Evolutionary conservation across 2,888 invertebrate genomes (phyloP).

Genomic region (Tyria jacobaeae): DNA sequence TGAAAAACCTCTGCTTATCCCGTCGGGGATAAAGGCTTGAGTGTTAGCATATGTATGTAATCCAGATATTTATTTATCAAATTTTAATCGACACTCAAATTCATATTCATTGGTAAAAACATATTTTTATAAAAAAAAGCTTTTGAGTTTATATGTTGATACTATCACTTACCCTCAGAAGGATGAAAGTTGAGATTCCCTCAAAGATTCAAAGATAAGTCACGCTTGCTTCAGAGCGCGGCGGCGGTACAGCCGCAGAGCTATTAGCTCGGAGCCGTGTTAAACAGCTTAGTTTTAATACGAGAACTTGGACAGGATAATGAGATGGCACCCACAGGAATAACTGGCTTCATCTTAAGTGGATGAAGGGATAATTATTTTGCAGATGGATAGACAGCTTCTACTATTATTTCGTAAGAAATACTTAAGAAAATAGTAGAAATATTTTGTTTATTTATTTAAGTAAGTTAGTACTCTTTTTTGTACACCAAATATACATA

Average conservation of each 20-base stretch:
- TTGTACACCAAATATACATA: background rate
- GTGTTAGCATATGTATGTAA: too few species aligned
- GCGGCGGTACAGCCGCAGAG: conserved; percentile 1
- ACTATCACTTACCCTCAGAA: conserved; percentile 2
- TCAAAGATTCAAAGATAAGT: conserved; percentile 15
- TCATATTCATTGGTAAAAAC: too few species aligned
- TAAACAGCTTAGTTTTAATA: conserved; percentile 22
- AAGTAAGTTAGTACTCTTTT: background rate
- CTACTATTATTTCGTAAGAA: background rate
- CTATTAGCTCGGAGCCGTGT: background rate
- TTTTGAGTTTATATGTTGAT: background rate
- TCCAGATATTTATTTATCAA: too few species aligned
- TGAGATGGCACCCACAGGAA: conserved; percentile 9
- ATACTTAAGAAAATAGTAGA: background rate
- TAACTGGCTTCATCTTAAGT: conserved; percentile 2
- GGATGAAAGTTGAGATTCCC: conserved; percentile 6
- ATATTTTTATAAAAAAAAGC: too few species aligned
- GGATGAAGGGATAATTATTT: conserved; percentile 14
- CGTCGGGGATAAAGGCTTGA: too few species aligned
- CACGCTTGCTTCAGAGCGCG: background rate
- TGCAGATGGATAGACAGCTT: conserved; percentile 7
- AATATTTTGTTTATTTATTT: background rate
- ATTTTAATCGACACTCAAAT: too few species aligned
- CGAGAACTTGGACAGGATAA: conserved; percentile 14
- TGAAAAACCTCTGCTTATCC: too few species aligned